phyloP scores from a whole-genome alignment of 2,888 invertebrate species.

The Protonemura montana region DNA sequence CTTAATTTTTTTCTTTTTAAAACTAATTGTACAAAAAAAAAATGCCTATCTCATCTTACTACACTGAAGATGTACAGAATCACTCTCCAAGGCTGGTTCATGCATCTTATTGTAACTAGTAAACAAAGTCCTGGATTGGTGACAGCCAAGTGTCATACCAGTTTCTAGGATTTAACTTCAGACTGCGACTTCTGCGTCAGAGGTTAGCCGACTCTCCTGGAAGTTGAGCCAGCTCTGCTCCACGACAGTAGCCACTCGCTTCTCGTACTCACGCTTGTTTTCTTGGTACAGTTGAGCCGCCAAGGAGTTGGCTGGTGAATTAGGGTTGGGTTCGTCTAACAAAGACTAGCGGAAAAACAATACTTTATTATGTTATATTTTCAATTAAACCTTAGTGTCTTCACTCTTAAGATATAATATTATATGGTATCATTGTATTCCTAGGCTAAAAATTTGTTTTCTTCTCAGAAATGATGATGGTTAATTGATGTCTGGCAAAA shows the following conservation, averaged over 20 bases:
- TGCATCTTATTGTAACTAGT: too few species aligned
- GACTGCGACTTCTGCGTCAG: slow-evolving; percentile 17
- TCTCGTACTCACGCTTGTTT: slow-evolving; percentile 72
- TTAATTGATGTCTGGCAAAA: slow-evolving; percentile 20
- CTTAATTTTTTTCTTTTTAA: too few species aligned
- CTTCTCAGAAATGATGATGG: slow-evolving; percentile 42
- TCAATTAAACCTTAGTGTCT: background rate
- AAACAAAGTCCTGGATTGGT: too few species aligned
- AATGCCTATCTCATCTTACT: too few species aligned
- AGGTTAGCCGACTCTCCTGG: slow-evolving; percentile 55
- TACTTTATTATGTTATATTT: slow-evolving; percentile 31
- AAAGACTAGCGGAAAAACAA: slow-evolving; percentile 63
- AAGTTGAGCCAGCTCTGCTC: slow-evolving; percentile 69
- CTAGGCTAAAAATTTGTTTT: background rate
- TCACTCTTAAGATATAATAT: background rate
- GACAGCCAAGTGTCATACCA: too few species aligned
- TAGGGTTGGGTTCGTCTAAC: slow-evolving; percentile 74
- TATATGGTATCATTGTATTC: background rate
- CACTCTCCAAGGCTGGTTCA: too few species aligned
- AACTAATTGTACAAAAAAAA: too few species aligned
- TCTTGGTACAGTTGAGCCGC: slow-evolving; percentile 74
- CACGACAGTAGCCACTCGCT: slow-evolving; percentile 69
- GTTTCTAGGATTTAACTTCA: too few species aligned
- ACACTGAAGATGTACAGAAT: too few species aligned
- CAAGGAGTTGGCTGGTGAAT: slow-evolving; percentile 72